Evolutionary conservation across 2,888 invertebrate genomes (phyloP), one percentile per base, ranked within the genome.

Genomic region (Falcaria lacertinaria): DNA sequence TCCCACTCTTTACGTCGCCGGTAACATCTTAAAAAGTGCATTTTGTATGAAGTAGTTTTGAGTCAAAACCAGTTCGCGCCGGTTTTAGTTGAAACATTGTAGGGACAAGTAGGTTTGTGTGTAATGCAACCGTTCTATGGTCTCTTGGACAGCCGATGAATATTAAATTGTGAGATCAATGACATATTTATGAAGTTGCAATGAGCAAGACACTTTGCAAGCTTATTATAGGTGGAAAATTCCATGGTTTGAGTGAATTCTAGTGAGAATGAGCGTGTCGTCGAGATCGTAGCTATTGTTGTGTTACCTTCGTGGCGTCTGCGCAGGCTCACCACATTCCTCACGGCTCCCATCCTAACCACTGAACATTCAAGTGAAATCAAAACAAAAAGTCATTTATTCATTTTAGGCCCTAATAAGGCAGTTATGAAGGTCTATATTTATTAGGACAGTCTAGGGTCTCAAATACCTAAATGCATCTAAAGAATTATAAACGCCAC

Each of bases 301-400:
- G 43, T 43, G 42, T 43, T 43, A 52, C 52, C 58, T 58, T 56
- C 49, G 33, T 48, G 42, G 40, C 15, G 11, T 19, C 19, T 52
- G 50, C 50, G 53, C 44, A 13, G 35, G 38, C 44, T 45, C 53
- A 19, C 19, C 19, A 19, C 6, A 19, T 3, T 4, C 4, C 0
- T 3, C 19, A 19, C 19, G 19, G 19, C 19, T 19, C 19, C n/a
- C n/a, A n/a, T n/a, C n/a, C n/a, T n/a, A n/a, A n/a, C n/a, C n/a
- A n/a, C n/a, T n/a, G n/a, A n/a, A n/a, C n/a, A n/a, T n/a, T n/a
- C n/a, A n/a, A n/a, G n/a, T n/a, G n/a, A n/a, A n/a, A n/a, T n/a
- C n/a, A n/a, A n/a, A n/a, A n/a, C n/a, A n/a, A n/a, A n/a, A n/a
- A n/a, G n/a, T n/a, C n/a, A n/a, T n/a, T n/a, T n/a, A n/a, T n/a